Evolutionary conservation across 2,888 invertebrate genomes (phyloP).

Genomic region (Apamea monoglypha): DNA sequence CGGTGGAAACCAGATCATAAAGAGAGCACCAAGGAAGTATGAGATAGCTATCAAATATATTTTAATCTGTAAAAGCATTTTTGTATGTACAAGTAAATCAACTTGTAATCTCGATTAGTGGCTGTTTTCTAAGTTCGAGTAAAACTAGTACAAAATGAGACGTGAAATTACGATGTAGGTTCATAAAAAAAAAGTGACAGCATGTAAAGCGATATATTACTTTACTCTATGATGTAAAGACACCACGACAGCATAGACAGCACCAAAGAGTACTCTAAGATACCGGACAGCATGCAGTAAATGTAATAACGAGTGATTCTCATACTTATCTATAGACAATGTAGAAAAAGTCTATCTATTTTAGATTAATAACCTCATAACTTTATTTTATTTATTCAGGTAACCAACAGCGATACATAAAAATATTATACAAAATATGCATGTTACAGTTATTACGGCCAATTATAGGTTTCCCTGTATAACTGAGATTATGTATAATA

Average conservation of each 20-base stretch:
- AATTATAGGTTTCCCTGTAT: no score
- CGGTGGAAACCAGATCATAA: constrained; percentile 84
- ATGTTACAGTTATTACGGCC: no score
- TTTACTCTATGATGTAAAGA: no score
- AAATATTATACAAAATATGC: no score
- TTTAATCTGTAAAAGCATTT: constrained; percentile 86
- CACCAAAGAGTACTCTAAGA: no score
- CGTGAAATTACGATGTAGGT: neutral
- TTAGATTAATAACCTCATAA: neutral
- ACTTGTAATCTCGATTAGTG: constrained; percentile 7
- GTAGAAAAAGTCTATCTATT: neutral
- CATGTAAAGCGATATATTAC: no score
- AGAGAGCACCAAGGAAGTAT: constrained; percentile 82
- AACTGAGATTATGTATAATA: no score
- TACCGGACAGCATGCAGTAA: neutral
- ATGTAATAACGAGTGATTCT: neutral
- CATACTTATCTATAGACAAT: neutral
- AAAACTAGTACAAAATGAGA: constrained; percentile 46
- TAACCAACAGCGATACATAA: no score
- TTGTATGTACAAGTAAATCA: constrained; percentile 38
- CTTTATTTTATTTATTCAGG: no score
- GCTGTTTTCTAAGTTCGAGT: constrained; percentile 12
- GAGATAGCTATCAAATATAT: constrained; percentile 79
- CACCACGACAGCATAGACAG: neutral
- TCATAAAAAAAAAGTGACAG: constrained; percentile 41